Conservation (phyloP, 2,113 vertebrate genomes). For the Hystrix brachyura region DNA sequence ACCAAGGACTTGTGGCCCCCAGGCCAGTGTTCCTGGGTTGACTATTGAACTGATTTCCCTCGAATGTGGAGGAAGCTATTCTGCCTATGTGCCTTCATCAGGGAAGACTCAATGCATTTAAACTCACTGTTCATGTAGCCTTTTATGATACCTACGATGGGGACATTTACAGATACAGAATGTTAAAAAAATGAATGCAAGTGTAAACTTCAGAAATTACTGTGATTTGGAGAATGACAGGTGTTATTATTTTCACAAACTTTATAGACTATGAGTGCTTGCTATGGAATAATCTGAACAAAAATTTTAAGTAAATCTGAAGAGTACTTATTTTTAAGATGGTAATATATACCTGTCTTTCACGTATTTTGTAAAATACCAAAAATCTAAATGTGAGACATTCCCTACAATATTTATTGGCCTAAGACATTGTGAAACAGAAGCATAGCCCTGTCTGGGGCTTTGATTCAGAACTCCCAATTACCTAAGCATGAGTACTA, state of each 20-base stretch:
- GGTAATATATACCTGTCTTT: slow-evolving; percentile 69
- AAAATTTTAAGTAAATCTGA: slow-evolving; percentile 78
- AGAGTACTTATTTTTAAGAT: slow-evolving; percentile 73
- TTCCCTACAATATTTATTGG: slow-evolving; percentile 79
- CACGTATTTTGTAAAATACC: slow-evolving; percentile 64
- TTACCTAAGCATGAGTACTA: no score
- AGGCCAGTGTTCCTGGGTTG: background rate
- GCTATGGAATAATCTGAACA: slow-evolving; percentile 61
- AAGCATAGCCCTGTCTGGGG: background rate
- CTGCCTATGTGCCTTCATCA: background rate
- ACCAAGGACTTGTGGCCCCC: rapidly evolving
- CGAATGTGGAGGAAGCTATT: background rate
- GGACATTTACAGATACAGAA: slow-evolving; percentile 69
- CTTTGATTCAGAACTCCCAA: background rate
- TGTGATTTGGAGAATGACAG: slow-evolving; percentile 80
- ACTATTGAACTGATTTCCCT: background rate
- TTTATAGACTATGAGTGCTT: slow-evolving; percentile 67
- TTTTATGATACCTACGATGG: slow-evolving; percentile 51
- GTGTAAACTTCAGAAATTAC: slow-evolving; percentile 73
- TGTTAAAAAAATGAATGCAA: slow-evolving; percentile 45
- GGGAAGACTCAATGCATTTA: slow-evolving; percentile 26
- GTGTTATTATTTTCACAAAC: slow-evolving; percentile 80
- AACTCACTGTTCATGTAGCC: background rate
- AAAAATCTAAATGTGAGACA: slow-evolving; percentile 71
- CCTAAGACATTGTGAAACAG: slow-evolving; percentile 67